Evolutionary conservation across 2,888 invertebrate genomes (phyloP).

Genomic region (Pollenia angustigena): DNA sequence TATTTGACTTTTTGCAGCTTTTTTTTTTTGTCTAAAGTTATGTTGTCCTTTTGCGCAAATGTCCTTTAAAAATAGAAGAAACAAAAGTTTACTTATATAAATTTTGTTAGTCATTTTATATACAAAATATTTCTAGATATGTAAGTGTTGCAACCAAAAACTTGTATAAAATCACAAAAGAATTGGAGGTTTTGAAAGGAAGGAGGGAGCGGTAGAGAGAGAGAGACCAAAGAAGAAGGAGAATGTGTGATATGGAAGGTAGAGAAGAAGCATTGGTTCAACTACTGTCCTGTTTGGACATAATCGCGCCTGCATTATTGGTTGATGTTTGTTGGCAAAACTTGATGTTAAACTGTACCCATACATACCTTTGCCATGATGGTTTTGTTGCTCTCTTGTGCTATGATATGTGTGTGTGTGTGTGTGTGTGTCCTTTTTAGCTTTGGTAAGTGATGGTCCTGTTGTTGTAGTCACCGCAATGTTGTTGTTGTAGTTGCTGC

Average conservation of each 20-base stretch:
- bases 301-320: constrained; percentile 84
- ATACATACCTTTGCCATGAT: constrained; percentile 68
- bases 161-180: constrained; percentile 60
- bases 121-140: constrained; percentile 15
- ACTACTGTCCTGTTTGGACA: constrained; percentile 77
- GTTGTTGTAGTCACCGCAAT: constrained; percentile 50
- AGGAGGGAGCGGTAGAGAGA: too few species aligned
- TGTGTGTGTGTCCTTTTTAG: constrained; percentile 60
- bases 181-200: constrained; percentile 24
- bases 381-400: constrained; percentile 65
- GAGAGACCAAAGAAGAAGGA: not conserved
- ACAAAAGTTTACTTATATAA: constrained; percentile 5
- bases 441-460: constrained; percentile 54
- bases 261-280: constrained; percentile 24
- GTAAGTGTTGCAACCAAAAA: constrained; percentile 33
- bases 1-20: constrained; percentile 49
- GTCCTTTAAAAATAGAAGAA: constrained; percentile 46
- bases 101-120: constrained; percentile 36
- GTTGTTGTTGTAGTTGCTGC: constrained; percentile 46
- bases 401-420: too few species aligned
- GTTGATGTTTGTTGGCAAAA: constrained; percentile 81
- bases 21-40: constrained; percentile 50
- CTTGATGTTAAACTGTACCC: constrained; percentile 64
- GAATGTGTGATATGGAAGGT: not conserved
- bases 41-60: constrained; percentile 69